Evolutionary conservation across 1,140 invertebrate species (phyloP).

Genomic region (Limonius californicus): DNA sequence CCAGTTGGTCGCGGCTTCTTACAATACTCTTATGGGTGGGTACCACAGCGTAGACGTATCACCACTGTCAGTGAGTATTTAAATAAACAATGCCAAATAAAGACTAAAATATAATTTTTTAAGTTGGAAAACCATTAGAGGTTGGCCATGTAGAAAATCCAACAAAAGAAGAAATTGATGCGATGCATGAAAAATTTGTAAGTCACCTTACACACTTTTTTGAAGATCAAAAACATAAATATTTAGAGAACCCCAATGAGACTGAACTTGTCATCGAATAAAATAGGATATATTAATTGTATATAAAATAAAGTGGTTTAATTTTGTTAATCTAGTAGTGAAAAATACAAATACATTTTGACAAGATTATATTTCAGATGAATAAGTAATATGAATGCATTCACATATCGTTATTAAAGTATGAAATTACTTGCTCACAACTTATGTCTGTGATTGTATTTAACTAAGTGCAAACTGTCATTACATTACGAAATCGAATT

Average conservation of each 20-base stretch:
- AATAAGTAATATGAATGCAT: no score
- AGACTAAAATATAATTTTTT: background rate
- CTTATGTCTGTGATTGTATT: no score
- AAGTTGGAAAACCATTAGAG: slow-evolving; percentile 82
- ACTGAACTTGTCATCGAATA: no score
- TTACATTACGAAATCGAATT: no score
- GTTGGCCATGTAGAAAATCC: slow-evolving; percentile 67
- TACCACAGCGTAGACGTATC: slow-evolving; percentile 75
- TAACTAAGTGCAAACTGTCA: no score
- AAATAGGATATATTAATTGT: no score
- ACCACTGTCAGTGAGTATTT: slow-evolving; percentile 73
- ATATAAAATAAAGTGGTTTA: no score
- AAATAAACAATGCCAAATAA: background rate
- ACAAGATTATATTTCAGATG: no score
- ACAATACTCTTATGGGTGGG: slow-evolving; percentile 81
- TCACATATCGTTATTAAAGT: no score
- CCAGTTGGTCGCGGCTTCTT: slow-evolving; percentile 83
- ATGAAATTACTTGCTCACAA: no score
- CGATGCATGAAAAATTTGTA: slow-evolving; percentile 72
- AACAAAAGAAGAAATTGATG: slow-evolving; percentile 66
- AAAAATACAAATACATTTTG: no score
- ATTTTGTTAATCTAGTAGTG: no score
- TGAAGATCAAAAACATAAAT: slow-evolving; percentile 75
- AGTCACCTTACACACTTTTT: slow-evolving; percentile 68
- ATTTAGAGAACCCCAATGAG: slow-evolving; percentile 53